Evolutionary conservation across 2,888 invertebrate genomes (phyloP).

Genomic region (Patella pellucida): DNA sequence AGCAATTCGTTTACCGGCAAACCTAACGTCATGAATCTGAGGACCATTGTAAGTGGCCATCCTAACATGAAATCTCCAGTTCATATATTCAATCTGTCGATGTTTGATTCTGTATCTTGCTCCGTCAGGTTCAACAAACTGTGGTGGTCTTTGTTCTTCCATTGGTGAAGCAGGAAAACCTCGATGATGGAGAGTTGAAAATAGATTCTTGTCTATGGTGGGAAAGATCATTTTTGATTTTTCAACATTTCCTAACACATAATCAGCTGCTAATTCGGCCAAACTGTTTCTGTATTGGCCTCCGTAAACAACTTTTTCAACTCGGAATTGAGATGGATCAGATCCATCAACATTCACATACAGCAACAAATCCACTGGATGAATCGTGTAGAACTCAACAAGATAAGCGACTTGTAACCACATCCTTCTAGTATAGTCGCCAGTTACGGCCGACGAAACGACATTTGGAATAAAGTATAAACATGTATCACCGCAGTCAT

Average conservation of each 20-base stretch:
- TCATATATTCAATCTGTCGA: conserved; percentile 33
- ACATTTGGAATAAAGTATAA: conserved; percentile 27
- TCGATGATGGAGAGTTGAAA: conserved; percentile 35
- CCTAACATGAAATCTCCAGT: conserved; percentile 42
- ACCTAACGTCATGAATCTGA: conserved; percentile 32
- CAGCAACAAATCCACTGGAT: conserved; percentile 45
- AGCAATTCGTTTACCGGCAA: conserved; percentile 32
- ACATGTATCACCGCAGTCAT: conserved; percentile 35
- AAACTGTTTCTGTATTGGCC: conserved; percentile 29
- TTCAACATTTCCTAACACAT: conserved; percentile 8
- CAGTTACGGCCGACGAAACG: conserved; percentile 21
- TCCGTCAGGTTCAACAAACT: conserved; percentile 35
- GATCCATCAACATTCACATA: conserved; percentile 31
- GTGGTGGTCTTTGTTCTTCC: conserved; percentile 36
- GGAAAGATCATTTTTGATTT: conserved; percentile 28
- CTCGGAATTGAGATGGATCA: conserved; percentile 21
- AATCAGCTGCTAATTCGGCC: conserved; percentile 24
- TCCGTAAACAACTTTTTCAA: conserved; percentile 39
- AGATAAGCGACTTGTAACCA: conserved; percentile 37
- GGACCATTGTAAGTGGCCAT: conserved; percentile 32
- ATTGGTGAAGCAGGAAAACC: conserved; percentile 32
- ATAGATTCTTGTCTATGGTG: conserved; percentile 19
- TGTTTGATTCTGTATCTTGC: conserved; percentile 35
- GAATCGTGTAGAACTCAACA: conserved; percentile 34
- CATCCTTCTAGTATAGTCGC: conserved; percentile 25